These are phyloP conservation scores for Phycodurus eques DNA, from an alignment of 2,113 vertebrate species.

Conservation along the genomic window DNA sequence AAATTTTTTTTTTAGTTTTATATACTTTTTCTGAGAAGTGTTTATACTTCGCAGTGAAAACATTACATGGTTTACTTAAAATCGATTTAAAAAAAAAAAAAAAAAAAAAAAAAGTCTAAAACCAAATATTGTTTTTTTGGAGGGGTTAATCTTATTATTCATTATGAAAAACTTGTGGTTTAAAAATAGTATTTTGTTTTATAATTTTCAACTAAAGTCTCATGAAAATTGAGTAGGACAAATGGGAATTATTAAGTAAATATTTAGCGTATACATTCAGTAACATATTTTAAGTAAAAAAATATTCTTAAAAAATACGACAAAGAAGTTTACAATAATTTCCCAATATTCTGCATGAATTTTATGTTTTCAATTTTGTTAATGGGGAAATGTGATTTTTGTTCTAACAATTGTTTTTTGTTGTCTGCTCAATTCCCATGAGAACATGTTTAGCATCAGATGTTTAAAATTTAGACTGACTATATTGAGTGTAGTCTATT, in stretches of 20 bases:
- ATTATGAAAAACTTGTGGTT: no score
- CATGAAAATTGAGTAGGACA: neutral
- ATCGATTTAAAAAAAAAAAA: no score
- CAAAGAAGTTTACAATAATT: neutral
- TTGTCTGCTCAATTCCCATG: neutral
- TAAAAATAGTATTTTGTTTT: neutral
- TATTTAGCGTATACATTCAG: neutral
- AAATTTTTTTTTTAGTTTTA: no score
- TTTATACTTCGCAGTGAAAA: no score
- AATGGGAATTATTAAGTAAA: no score
- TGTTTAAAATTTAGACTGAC: constrained; percentile 45
- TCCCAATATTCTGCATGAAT: neutral
- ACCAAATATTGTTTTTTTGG: no score
- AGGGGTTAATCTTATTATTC: no score
- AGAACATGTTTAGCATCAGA: constrained; percentile 22
- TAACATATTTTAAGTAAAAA: neutral
- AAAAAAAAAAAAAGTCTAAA: no score
- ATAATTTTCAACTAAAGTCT: neutral
- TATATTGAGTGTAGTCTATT: constrained; percentile 35
- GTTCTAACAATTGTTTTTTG: neutral
- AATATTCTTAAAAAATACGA: neutral
- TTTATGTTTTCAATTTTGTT: neutral
- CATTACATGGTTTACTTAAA: no score
- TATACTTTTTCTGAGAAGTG: no score
- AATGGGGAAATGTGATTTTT: neutral